A percentile compares a stretch with the other conserved stretches of the same genome.
These are phyloP conservation scores for Zaprionus africanus DNA, from an alignment of 1,140 invertebrate genomes.

Conservation along the genomic window DNA sequence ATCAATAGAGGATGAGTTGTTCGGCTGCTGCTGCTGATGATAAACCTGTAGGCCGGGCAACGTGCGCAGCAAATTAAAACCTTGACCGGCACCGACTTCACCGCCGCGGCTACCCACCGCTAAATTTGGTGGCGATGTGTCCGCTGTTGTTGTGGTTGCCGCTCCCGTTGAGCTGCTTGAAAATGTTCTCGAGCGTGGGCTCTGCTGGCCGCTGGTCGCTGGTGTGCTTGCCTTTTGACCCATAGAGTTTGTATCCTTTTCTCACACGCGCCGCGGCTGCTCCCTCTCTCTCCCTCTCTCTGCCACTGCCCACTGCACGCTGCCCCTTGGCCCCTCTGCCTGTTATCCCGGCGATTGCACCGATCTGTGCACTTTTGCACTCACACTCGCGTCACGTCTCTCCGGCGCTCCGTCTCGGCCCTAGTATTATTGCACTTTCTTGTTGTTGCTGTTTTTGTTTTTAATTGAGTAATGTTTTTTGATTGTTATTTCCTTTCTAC, in stretches of 20 bases:
- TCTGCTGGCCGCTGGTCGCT: constrained; percentile 88
- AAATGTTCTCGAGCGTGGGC: constrained; percentile 90
- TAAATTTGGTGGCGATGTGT: constrained; percentile 79
- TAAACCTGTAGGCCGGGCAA: constrained; percentile 89
- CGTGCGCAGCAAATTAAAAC: constrained; percentile 90
- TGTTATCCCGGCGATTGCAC: background rate
- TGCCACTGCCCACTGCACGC: constrained; percentile 9
- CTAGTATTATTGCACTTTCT: constrained; percentile 24
- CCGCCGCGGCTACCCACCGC: constrained; percentile 50
- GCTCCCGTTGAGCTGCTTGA: constrained; percentile 90
- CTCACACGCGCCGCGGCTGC: constrained; percentile 15
- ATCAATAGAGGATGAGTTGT: constrained; percentile 84
- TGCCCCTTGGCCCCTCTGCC: constrained; percentile 2
- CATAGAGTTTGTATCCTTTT: constrained; percentile 85
- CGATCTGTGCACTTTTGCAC: constrained; percentile 20
- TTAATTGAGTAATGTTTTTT: constrained; percentile 6
- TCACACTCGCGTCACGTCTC: constrained; percentile 1
- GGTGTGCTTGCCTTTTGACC: constrained; percentile 93
- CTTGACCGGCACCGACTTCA: constrained; percentile 86
- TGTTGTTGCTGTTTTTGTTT: constrained; percentile 12
- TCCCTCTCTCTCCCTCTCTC: constrained; percentile 24
- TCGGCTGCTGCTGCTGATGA: constrained; percentile 41
- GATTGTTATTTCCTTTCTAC: constrained; percentile 1
- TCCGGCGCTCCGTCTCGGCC: background rate
- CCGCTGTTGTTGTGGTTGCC: constrained; percentile 85